Evolutionary conservation across 2,797 vertebrate genomes (phyloP).

Genomic region (Pangasius macronema): DNA sequence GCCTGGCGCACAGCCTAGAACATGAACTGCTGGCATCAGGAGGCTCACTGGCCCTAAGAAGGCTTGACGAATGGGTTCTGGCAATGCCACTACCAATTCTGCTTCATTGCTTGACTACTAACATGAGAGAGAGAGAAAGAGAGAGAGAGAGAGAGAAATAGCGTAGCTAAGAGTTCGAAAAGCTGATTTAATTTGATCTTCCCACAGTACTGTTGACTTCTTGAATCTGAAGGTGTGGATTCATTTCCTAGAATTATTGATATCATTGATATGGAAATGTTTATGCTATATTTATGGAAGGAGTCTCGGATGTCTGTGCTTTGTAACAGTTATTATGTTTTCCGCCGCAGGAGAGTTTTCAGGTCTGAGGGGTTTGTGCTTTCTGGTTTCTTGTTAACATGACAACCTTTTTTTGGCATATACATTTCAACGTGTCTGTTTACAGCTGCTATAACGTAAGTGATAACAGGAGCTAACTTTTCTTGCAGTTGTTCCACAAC

Average conservation of each 20-base stretch:
- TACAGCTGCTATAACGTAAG: background rate
- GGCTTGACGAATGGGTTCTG: conserved; percentile 88
- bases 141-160: background rate
- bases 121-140: conserved; percentile 59
- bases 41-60: conserved; percentile 83
- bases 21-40: conserved; percentile 87
- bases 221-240: conserved; percentile 1
- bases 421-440: background rate
- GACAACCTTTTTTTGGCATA: background rate
- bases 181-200: background rate
- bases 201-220: background rate
- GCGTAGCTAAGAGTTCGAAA: background rate
- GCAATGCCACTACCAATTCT: conserved; percentile 71
- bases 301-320: background rate
- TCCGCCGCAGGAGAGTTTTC: background rate
- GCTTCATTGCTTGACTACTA: conserved; percentile 66
- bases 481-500: background rate
- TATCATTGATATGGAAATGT: background rate
- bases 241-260: background rate
- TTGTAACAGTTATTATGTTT: background rate
- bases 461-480: background rate
- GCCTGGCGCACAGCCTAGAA: conserved; percentile 87
- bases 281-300: background rate
- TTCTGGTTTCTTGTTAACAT: background rate
- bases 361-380: background rate